Evolutionary conservation across 2,113 vertebrate species (phyloP).

Genomic region (Mormyrus iriodes): DNA sequence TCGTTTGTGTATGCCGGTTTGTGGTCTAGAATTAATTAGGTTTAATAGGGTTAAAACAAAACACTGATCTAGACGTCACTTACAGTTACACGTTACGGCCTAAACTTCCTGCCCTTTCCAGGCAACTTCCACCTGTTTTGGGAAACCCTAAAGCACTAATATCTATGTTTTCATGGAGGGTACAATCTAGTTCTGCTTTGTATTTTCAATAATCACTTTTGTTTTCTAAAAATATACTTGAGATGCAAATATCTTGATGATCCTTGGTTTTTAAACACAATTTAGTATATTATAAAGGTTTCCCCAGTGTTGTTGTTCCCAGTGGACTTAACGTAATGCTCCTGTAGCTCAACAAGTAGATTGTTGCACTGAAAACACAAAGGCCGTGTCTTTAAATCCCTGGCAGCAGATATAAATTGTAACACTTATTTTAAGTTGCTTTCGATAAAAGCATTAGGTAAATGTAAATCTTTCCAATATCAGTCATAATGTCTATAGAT

Average conservation of each 20-base stretch:
- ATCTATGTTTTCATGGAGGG: not conserved
- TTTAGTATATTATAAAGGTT: not conserved
- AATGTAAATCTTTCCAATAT: not conserved
- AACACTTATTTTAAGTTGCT: not conserved
- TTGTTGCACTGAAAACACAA: not conserved
- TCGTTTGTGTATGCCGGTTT: not conserved
- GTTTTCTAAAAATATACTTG: not conserved
- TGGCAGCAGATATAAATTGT: not conserved
- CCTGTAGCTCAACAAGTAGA: not conserved
- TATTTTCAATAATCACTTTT: not conserved
- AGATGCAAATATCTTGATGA: not conserved
- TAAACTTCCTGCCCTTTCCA: not conserved
- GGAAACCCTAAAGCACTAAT: not conserved
- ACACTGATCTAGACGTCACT: conserved; percentile 1
- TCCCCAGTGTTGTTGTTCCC: not conserved
- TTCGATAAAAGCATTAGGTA: not conserved
- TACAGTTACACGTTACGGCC: not conserved
- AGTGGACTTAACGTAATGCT: not conserved
- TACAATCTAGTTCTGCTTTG: not conserved
- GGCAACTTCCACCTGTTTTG: not conserved
- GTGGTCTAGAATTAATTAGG: not conserved
- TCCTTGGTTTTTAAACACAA: not conserved
- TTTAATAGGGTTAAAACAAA: not conserved
- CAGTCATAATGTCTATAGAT: not conserved
- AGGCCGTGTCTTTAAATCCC: not conserved